These are phyloP conservation scores for Lasiurus cinereus DNA, from an alignment of 2,113 vertebrate species.

Conservation along the genomic window DNA sequence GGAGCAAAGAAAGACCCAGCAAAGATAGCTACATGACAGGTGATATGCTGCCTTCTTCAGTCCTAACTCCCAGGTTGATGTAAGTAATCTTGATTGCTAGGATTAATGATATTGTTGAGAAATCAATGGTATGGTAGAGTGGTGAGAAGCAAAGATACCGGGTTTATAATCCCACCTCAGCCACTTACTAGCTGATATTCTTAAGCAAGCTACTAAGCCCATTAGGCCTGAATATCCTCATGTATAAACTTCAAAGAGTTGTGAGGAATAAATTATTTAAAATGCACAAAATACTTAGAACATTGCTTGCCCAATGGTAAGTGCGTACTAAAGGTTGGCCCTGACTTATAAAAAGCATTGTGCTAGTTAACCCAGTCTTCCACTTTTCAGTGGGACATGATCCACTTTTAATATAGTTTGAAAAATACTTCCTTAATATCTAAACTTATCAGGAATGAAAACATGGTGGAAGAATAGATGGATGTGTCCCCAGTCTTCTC, in stretches of 20 bases:
- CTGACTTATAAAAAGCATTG: neutral
- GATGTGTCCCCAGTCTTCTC: no score
- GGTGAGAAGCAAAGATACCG: neutral
- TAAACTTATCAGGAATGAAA: neutral
- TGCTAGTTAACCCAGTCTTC: neutral
- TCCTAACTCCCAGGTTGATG: neutral
- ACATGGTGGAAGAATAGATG: no score
- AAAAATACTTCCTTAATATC: conserved; percentile 15
- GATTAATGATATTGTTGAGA: neutral
- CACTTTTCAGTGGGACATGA: neutral
- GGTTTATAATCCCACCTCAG: neutral
- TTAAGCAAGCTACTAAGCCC: neutral
- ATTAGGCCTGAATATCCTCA: neutral
- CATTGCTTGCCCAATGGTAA: neutral
- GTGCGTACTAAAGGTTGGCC: neutral
- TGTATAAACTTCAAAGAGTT: neutral
- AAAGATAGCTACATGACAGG: neutral
- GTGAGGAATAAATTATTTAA: neutral
- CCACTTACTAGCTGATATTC: neutral
- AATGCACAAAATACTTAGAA: neutral
- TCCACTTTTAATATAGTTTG: neutral
- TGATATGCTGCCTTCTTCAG: neutral
- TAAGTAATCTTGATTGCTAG: neutral
- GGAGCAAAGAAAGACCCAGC: neutral
- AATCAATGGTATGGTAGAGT: neutral